phyloP scores from a whole-genome alignment of 2,113 vertebrate genomes.

The Morphnarchus princeps region DNA sequence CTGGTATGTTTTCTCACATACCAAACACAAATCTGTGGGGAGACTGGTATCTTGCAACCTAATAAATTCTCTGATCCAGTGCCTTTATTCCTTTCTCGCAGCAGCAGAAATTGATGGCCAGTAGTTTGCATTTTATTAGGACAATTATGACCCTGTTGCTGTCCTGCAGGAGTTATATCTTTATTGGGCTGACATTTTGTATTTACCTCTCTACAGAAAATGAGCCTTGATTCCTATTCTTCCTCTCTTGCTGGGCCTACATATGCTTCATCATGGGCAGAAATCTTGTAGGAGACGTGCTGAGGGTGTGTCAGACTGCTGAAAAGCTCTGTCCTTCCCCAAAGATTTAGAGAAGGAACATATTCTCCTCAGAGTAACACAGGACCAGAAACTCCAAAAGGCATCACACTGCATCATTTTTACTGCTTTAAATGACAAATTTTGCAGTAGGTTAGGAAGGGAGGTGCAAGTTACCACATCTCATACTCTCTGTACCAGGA shows the following conservation, averaged over 20 bases:
- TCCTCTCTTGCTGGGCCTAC: neutral
- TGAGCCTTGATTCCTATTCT: neutral
- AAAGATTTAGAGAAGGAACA: neutral
- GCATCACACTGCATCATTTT: neutral
- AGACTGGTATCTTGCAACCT: neutral
- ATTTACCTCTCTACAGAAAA: constrained; percentile 11
- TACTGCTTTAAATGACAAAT: neutral
- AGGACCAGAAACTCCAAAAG: neutral
- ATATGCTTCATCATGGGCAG: neutral
- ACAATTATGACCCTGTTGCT: constrained; percentile 36
- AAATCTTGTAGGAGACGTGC: neutral
- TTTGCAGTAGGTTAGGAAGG: neutral
- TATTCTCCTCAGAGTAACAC: neutral
- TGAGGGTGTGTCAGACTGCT: neutral
- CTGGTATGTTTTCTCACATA: constrained; percentile 47
- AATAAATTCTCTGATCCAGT: constrained; percentile 8
- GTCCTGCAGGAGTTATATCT: constrained; percentile 17
- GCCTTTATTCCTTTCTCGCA: neutral
- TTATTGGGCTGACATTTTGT: neutral
- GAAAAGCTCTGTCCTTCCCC: neutral
- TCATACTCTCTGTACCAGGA: neutral
- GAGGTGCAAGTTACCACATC: neutral
- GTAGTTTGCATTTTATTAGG: constrained; percentile 53
- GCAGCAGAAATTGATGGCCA: constrained; percentile 44
- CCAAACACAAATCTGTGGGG: constrained; percentile 45